Base-by-base conservation (phyloP, 1,140 invertebrate genomes). In the Phortica variegata region DNA sequence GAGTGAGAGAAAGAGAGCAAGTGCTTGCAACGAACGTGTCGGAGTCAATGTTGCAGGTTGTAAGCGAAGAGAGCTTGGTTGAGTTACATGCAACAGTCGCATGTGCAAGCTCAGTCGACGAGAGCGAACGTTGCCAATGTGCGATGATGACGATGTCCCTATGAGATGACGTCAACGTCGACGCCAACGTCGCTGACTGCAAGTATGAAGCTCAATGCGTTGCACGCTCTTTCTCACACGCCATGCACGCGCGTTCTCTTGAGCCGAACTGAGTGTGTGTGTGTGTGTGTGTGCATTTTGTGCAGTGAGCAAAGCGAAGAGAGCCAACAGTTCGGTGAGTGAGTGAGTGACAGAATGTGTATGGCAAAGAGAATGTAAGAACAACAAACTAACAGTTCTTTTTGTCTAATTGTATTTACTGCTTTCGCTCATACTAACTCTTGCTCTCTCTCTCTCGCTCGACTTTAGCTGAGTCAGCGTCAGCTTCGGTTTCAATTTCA, bases 361-460 rank as follows among this genome's bases (percentile, higher is more conserved):
- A 32, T 10, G 29, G 9, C 23, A 52, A 19, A 41, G 33, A 20
- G 47, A 34, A 17, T 23, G 29, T 37, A 58, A 38, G 34, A 26
- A 45, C 29, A 44, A 33, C n/a, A n/a, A n/a, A n/a, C n/a, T n/a
- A n/a, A n/a, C n/a, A n/a, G n/a, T n/a, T n/a, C n/a, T n/a, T n/a
- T n/a, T n/a, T n/a, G n/a, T n/a, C n/a, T n/a, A n/a, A n/a, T n/a
- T n/a, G n/a, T n/a, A n/a, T n/a, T n/a, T n/a, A n/a, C n/a, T n/a
- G 36, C 26, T 47, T 55, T 41, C 45, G 48, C 54, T 56, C 49
- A 52, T 52, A 37, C 36, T 19, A 31, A 21, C 32, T 50, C 17
- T 29, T 23, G 39, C 38, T 40, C 8, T 21, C 20, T 7, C 19
- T 20, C 12, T 18, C 41, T 3, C 41, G 31, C 10, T 9, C 8